Conservation (phyloP, 2,797 vertebrate species). For the Coluber constrictor region DNA sequence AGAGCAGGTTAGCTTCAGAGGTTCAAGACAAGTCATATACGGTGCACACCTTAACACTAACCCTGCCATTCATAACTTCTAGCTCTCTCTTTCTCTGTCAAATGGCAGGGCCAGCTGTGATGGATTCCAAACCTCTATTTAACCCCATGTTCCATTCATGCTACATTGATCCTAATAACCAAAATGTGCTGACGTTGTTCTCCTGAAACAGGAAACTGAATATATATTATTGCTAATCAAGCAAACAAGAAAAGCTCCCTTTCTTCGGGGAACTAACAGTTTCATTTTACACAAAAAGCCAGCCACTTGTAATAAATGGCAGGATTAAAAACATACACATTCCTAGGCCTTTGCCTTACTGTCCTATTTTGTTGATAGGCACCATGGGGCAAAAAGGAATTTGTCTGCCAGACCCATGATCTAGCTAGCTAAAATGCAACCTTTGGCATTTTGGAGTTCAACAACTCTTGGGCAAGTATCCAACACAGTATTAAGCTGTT, state of each 20-base stretch:
- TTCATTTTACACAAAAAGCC: background rate
- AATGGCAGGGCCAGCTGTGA: background rate
- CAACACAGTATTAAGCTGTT: background rate
- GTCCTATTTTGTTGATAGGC: conserved; percentile 4
- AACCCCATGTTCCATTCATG: background rate
- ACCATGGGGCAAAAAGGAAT: conserved; percentile 26
- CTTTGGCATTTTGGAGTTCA: conserved; percentile 3
- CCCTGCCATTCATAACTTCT: background rate
- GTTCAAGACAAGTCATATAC: background rate
- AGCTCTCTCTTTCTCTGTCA: background rate
- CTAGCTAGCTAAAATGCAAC: background rate
- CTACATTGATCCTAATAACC: background rate
- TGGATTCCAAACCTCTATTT: background rate
- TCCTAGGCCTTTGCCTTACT: background rate
- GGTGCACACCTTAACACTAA: background rate
- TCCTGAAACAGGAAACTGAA: background rate
- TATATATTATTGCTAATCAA: background rate
- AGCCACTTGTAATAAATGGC: background rate
- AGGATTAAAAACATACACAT: background rate
- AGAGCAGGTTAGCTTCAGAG: background rate
- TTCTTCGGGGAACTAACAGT: background rate
- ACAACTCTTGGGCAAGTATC: conserved; percentile 8
- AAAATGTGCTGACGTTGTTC: background rate
- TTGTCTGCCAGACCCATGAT: conserved; percentile 13
- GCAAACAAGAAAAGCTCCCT: background rate